Base-by-base conservation (phyloP, 1,140 invertebrate species). In the Atopsyche davidsoni region DNA sequence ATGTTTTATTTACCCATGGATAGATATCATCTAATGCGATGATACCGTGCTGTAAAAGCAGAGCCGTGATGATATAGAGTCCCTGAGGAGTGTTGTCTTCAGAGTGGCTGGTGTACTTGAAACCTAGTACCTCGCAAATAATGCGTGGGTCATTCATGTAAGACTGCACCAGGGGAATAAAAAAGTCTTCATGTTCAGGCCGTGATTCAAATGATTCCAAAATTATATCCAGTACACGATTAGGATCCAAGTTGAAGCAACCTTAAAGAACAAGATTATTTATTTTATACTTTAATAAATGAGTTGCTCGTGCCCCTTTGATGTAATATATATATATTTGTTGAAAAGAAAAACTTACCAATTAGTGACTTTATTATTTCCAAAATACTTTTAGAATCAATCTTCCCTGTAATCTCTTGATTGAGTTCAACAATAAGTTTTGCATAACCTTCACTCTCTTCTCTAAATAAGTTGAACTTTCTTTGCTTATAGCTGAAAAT, bases 361-460 rank as follows among this genome's bases (percentile, higher is more conserved):
- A 96, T 96, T 16, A 96, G 74, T n/a, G 89, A 92, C 68, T 91
- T 89, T 25, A 95, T 86, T 21, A 90, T 86, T 75, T 92, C 84
- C 62, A 93, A 75, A 58, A 87, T 77, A 52, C 77, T 70, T 59
- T 75, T 74, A 48, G 75, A 72, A 41, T 79, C 71, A 63, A 75
- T 68, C 62, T 75, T 77, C 64, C 82, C 82, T 31, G 79, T 79
- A 58, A 88, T 78, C 63, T 92, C 85, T 68, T 92, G 91, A 78
- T 89, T 94, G 46, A 98, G 75, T 76, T 98, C 96, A n/a, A 91
- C 86, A 28, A 98, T 86, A 4, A 99, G 76, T 72, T 99, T 99
- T 3, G 95, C 88, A 75, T 96, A 99, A 3, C 97, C 97, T 81
- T 99, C 97, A 75, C 87, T 96, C 73, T 99, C 97, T 76, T 99